Conservation (phyloP, 2,888 invertebrate species). For the Eupithecia vulgata region DNA sequence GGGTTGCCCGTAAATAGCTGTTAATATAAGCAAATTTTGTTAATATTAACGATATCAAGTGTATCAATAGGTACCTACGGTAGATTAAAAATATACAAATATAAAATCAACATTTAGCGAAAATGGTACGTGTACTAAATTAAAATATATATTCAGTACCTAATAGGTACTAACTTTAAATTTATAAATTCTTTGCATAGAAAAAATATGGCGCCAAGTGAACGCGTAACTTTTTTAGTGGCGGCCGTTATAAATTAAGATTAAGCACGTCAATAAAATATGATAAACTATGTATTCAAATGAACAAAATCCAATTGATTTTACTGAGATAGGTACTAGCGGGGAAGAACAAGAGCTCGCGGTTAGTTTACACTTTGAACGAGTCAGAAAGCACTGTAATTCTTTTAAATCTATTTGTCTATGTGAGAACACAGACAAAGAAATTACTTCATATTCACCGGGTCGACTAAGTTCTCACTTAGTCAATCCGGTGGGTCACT, state of each 20-base stretch:
- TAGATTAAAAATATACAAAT: too few species aligned
- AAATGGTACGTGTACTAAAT: neutral
- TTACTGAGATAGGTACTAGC: conserved; percentile 41
- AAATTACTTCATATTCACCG: too few species aligned
- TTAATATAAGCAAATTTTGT: too few species aligned
- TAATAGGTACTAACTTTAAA: neutral
- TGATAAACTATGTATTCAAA: conserved; percentile 57
- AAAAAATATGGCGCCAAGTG: conserved; percentile 32
- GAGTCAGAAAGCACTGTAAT: neutral
- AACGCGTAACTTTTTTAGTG: conserved; percentile 39
- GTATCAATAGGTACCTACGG: too few species aligned
- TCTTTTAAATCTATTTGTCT: neutral
- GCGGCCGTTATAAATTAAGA: conserved; percentile 38
- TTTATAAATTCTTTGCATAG: conserved; percentile 9
- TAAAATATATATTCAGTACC: neutral
- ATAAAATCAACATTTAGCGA: neutral
- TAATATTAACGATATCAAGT: too few species aligned
- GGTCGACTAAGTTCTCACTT: too few species aligned
- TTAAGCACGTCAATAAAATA: conserved; percentile 41
- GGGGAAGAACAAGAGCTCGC: conserved; percentile 35
- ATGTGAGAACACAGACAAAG: too few species aligned
- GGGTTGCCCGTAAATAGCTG: too few species aligned
- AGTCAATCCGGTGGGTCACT: too few species aligned
- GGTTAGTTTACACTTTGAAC: neutral
- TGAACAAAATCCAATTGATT: conserved; percentile 58